A percentile compares a stretch with the other conserved stretches of the same genome.
These are phyloP conservation scores for Sclerurus mexicanus DNA, from an alignment of 2,113 vertebrate genomes.

Conservation along the genomic window DNA sequence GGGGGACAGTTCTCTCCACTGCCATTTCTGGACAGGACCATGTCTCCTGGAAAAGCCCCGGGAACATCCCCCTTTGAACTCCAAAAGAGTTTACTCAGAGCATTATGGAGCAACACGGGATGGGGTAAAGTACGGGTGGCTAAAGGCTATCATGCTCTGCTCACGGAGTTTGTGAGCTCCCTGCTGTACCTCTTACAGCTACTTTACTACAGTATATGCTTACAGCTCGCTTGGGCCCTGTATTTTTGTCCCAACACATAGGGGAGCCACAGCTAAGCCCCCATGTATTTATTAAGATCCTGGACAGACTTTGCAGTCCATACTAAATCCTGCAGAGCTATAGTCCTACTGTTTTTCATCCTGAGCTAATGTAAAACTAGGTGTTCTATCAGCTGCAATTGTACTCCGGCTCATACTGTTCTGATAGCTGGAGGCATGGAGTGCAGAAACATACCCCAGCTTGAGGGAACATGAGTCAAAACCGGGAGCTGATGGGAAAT, in stretches of 20 bases:
- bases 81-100: neutral
- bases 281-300: neutral
- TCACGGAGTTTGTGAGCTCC: neutral
- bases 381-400: neutral
- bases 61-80: neutral
- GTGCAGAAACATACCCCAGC: neutral
- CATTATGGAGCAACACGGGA: rapidly evolving
- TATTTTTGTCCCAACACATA: neutral
- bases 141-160: neutral
- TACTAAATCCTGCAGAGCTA: neutral
- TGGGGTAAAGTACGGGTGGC: neutral
- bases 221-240: neutral
- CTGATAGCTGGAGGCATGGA: neutral
- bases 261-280: neutral
- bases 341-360: neutral
- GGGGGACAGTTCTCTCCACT: neutral
- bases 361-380: neutral
- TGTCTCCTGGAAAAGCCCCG: neutral
- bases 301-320: neutral
- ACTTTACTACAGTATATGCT: neutral
- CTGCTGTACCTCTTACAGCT: neutral
- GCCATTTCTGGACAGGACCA: neutral
- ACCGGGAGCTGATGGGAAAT: neutral
- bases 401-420: neutral
- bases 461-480: neutral